phyloP scores from a whole-genome alignment of 2,113 vertebrate genomes.

The Phaethornis superciliosus region DNA sequence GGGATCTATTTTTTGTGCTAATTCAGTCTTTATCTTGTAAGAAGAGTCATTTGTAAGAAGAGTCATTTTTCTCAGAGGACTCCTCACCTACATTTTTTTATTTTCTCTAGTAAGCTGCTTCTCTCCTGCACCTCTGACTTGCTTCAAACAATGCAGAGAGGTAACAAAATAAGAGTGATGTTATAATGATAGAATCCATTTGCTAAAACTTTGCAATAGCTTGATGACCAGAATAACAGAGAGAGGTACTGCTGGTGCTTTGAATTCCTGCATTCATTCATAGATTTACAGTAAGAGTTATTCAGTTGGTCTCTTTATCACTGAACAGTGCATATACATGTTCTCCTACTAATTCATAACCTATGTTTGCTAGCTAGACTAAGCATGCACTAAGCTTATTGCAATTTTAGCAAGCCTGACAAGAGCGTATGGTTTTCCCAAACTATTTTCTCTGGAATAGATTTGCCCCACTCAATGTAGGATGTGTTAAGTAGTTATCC shows the following conservation, averaged over 20 bases:
- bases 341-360: constrained; percentile 55
- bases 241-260: background rate
- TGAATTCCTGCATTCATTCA: constrained; percentile 27
- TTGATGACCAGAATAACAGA: background rate
- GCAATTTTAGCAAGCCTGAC: constrained; percentile 42
- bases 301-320: constrained; percentile 39
- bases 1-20: background rate
- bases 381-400: constrained; percentile 16
- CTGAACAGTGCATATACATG: constrained; percentile 6
- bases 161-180: background rate
- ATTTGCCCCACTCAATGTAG: background rate
- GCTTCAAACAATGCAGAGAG: background rate
- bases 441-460: constrained; percentile 35
- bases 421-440: constrained; percentile 12
- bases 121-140: background rate
- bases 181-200: background rate
- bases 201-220: background rate
- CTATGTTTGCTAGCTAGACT: constrained; percentile 26
- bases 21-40: background rate
- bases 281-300: constrained; percentile 8
- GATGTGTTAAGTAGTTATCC: constrained; percentile 17
- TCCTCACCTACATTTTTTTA: background rate
- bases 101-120: background rate
- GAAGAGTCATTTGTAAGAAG: background rate
- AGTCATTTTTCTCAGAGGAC: background rate